Evolutionary conservation across 2,113 vertebrate genomes (phyloP).

Genomic region (Gopherus flavomarginatus): DNA sequence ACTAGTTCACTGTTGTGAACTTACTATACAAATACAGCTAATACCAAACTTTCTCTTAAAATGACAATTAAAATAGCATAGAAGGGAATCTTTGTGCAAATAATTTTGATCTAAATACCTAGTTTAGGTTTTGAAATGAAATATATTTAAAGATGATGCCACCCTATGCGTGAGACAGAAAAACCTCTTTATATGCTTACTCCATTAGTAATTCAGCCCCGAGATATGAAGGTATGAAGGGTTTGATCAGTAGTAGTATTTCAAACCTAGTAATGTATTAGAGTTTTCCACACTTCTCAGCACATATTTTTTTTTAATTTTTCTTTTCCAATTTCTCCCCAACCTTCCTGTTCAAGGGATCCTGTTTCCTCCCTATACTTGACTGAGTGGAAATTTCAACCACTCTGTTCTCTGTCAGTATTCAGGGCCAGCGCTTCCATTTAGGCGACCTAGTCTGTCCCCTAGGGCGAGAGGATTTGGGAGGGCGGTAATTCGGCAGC

Average conservation of each 20-base stretch:
- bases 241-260: constrained; percentile 11
- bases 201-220: neutral
- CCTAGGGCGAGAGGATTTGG: no score
- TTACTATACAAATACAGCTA: neutral
- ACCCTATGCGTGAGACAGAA: neutral
- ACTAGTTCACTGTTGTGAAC: neutral
- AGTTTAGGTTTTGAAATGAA: neutral
- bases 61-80: neutral
- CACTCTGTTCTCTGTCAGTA: neutral
- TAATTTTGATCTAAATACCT: neutral
- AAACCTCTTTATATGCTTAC: neutral
- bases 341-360: neutral
- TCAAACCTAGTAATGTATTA: neutral
- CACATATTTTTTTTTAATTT: neutral
- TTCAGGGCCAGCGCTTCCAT: neutral
- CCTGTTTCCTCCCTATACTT: neutral
- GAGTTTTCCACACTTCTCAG: neutral
- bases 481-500: no score
- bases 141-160: neutral
- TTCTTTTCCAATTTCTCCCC: neutral
- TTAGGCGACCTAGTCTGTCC: no score
- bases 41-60: neutral
- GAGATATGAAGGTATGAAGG: neutral
- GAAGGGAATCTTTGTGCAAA: neutral
- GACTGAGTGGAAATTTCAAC: neutral